phyloP scores from a whole-genome alignment of 2,113 vertebrate genomes.

The Ariopsis seemanni region DNA sequence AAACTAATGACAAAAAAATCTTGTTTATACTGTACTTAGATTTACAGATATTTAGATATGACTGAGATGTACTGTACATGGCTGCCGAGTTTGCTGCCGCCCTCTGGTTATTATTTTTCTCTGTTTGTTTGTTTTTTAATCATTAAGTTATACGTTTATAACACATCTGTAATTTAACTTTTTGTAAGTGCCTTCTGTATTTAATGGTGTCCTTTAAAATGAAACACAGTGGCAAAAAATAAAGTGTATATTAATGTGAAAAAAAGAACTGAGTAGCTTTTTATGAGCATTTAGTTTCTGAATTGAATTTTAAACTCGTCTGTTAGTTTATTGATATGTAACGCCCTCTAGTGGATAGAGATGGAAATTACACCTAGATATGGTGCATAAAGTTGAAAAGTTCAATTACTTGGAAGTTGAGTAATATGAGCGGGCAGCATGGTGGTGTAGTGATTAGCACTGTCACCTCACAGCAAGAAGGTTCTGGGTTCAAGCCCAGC shows the following conservation, averaged over 20 bases:
- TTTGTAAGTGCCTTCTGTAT: constrained; percentile 98
- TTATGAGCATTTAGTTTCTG: neutral
- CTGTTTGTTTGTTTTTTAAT: constrained; percentile 57
- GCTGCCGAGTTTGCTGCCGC: constrained; percentile 72
- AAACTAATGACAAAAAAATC: constrained; percentile 72
- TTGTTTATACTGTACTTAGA: constrained; percentile 76
- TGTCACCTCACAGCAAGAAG: no score
- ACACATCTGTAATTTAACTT: constrained; percentile 72
- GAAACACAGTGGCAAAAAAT: constrained; percentile 59
- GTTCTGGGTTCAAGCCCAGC: no score
- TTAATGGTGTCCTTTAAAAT: constrained; percentile 80
- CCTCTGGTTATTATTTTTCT: constrained; percentile 64
- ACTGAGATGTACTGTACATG: constrained; percentile 72
- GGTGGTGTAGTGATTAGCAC: no score
- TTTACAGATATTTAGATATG: constrained; percentile 70
- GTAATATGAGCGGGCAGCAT: no score
- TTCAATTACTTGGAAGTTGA: neutral
- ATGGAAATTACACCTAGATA: neutral
- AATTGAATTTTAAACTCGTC: neutral
- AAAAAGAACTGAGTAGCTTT: neutral
- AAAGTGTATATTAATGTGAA: constrained; percentile 56
- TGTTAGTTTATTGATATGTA: neutral
- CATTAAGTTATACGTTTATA: constrained; percentile 71
- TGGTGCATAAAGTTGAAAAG: neutral
- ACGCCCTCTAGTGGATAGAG: constrained; percentile 13